Percentiles rank a stretch among this genome's conserved stretches.
Evolutionary conservation across 2,113 vertebrate species (phyloP).

Genomic region (Ptychochromis oligacanthus): DNA sequence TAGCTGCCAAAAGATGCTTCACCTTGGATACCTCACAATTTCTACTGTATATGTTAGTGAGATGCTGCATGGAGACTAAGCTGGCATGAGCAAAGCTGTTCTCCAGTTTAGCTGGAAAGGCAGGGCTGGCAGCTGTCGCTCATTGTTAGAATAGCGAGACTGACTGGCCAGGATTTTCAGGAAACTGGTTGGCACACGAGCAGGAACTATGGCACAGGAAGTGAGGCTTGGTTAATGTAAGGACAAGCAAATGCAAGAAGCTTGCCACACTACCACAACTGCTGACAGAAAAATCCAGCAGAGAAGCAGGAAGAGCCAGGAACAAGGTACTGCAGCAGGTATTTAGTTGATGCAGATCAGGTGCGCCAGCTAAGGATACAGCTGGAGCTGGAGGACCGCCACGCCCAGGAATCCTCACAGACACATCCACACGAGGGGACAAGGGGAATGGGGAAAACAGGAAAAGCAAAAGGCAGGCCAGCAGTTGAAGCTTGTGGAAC

Average conservation of each 20-base stretch:
- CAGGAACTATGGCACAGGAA: neutral
- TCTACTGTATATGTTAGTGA: neutral
- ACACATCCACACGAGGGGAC: neutral
- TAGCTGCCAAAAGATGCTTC: neutral
- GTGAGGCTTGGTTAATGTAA: neutral
- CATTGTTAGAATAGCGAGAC: neutral
- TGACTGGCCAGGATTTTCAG: neutral
- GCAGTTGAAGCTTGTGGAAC: neutral
- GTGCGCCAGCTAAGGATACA: neutral
- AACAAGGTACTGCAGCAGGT: neutral
- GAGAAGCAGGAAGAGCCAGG: neutral
- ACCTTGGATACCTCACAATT: neutral
- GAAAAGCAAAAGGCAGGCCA: neutral
- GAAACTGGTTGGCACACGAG: neutral
- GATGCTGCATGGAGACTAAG: neutral
- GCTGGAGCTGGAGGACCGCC: neutral
- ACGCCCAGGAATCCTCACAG: neutral
- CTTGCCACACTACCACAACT: neutral
- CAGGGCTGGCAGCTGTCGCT: neutral
- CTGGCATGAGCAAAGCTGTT: neutral
- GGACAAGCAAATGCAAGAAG: neutral
- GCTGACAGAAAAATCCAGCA: constrained; percentile 1
- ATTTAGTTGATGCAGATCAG: neutral
- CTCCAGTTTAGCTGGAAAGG: neutral
- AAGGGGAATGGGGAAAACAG: neutral